Conservation (phyloP, 2,888 invertebrate species). For the Pollenia labialis region DNA sequence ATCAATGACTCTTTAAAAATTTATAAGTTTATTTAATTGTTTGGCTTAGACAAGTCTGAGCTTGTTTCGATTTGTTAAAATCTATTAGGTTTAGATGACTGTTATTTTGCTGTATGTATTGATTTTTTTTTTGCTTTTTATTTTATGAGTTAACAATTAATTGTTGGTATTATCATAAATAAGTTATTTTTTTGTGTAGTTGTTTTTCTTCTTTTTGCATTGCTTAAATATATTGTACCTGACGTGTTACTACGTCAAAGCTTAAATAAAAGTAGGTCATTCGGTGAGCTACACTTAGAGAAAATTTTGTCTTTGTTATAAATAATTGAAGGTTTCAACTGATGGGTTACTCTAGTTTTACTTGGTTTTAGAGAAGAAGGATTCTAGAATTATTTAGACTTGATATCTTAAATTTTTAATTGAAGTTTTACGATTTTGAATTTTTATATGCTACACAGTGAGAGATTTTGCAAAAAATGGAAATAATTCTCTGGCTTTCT, state of each 20-base stretch:
- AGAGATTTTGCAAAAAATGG: no score
- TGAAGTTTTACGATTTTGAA: no score
- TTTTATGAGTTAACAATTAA: slow-evolving; percentile 40
- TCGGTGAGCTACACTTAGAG: slow-evolving; percentile 15
- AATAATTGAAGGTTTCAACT: no score
- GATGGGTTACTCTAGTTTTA: no score
- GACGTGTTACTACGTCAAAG: slow-evolving; percentile 39
- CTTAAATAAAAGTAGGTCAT: slow-evolving; percentile 41
- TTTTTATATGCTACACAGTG: no score
- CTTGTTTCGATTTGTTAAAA: slow-evolving; percentile 10
- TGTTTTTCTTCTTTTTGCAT: slow-evolving; percentile 32
- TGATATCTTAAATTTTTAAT: no score
- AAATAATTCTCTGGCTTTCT: no score
- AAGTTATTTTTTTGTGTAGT: slow-evolving; percentile 23
- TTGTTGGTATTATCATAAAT: slow-evolving; percentile 7
- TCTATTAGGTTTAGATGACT: background rate
- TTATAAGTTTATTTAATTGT: slow-evolving; percentile 4
- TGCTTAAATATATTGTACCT: slow-evolving; percentile 39
- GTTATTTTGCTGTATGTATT: background rate
- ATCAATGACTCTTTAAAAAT: slow-evolving; percentile 51
- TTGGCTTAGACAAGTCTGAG: slow-evolving; percentile 19
- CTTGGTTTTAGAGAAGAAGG: no score
- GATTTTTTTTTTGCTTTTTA: background rate
- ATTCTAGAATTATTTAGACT: no score
- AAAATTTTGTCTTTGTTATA: background rate